Percentiles rank a stretch among this genome's conserved stretches.
phyloP scores from a whole-genome alignment of 2,113 vertebrate genomes.

The Ameiurus melas region DNA sequence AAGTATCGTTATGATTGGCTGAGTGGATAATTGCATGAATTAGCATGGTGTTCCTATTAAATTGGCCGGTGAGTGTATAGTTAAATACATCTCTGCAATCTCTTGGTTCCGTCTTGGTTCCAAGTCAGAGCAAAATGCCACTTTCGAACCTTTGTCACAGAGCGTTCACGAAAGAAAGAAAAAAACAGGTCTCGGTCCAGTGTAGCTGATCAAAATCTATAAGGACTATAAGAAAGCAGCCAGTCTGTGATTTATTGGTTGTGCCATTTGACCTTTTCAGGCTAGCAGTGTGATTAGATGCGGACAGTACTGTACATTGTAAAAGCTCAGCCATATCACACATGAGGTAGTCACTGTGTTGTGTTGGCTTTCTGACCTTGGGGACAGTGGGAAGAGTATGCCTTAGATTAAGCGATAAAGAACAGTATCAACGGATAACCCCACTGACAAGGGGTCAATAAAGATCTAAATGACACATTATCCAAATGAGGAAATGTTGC shows the following conservation, averaged over 20 bases:
- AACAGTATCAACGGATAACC: neutral
- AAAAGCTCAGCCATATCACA: constrained; percentile 26
- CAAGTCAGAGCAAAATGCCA: neutral
- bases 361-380: neutral
- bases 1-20: neutral
- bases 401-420: neutral
- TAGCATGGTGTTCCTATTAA: neutral
- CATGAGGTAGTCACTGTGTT: neutral
- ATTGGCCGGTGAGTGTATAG: neutral
- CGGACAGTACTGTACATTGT: neutral
- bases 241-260: constrained; percentile 27
- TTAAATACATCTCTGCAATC: neutral
- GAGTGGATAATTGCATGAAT: neutral
- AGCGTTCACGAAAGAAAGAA: neutral
- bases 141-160: neutral
- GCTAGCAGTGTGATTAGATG: constrained; percentile 41
- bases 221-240: neutral
- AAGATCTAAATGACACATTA: neutral
- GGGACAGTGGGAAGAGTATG: neutral
- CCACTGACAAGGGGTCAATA: neutral
- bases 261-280: constrained; percentile 51
- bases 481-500: neutral
- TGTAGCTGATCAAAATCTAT: neutral
- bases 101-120: neutral
- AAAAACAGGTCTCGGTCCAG: neutral